Conservation (phyloP, 2,888 invertebrate genomes). For the Luperina testacea region DNA sequence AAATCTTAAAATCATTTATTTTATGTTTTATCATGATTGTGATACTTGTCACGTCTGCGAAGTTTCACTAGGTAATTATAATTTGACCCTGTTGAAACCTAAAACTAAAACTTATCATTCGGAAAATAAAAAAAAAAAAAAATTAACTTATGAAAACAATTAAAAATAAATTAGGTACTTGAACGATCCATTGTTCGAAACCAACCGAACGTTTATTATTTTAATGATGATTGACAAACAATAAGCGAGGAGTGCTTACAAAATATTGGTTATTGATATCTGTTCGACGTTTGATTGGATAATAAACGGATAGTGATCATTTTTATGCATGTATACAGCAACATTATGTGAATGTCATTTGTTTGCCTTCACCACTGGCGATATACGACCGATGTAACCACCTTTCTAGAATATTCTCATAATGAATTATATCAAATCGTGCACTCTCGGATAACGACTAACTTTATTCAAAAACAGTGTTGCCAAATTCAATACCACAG, state of each 20-base stretch:
- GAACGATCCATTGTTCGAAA: constrained; percentile 22
- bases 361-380: neutral
- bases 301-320: neutral
- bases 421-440: neutral
- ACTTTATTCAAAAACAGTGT: no score
- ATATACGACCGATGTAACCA: neutral
- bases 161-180: constrained; percentile 11
- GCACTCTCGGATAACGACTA: no score
- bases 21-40: no score
- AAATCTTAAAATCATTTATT: no score
- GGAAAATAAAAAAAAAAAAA: no score
- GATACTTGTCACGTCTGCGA: no score
- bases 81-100: no score
- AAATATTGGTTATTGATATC: constrained; percentile 17
- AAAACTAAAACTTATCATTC: neutral
- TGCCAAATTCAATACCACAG: no score
- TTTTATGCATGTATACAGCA: no score
- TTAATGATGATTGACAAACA: constrained; percentile 31
- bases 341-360: constrained; percentile 1
- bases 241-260: constrained; percentile 7
- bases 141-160: neutral
- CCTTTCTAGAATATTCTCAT: neutral
- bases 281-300: constrained; percentile 15
- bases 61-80: no score
- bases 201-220: constrained; percentile 8